Evolutionary conservation across 2,113 vertebrate species (phyloP), one percentile per base, ranked within the genome.

Genomic region (Polyodon spathula): DNA sequence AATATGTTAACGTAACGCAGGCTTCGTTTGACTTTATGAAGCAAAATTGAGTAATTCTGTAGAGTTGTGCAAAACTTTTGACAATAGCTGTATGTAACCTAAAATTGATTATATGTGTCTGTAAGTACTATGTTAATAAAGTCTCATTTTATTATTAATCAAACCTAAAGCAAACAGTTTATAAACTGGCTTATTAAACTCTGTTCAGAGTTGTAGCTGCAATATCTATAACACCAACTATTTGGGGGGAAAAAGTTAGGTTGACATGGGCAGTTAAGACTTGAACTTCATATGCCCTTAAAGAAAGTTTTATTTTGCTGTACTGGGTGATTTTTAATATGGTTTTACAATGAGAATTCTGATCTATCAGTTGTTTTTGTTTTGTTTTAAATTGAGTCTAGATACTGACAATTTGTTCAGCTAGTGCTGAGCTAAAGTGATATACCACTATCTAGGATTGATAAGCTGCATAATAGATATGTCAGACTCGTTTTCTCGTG

Each of bases 361-460:
- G 63, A 84, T 74, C 78, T 82, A 79, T 85, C 81, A 83, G 27
- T 1, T 27, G 1, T 27, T 27, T 27, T 27, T n/a, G n/a, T 86
- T 88, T 78, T n/a, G n/a, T n/a, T 74, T 79, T 75, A 86, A 86
- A 86, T 83, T 84, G 80, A 82, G 78, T 86, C 86, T 86, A 85
- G 80, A 88, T 86, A 85, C 83, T 82, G 81, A 86, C 78, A 82
- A 81, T 86, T 85, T 86, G 80, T 84, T 86, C 80, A 75, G 80
- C 74, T 76, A 81, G 81, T 27, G 27, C 27, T 27, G 27, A 27
- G 27, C 27, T 27, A 27, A 27, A 27, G 27, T 81, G 78, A 83
- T 84, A 84, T 83, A 76, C 80, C 81, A 82, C 74, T 84, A 78
- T 83, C 76, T 73, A 75, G 85, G 82, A 85, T 79, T 83, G 82